A percentile compares a stretch with the other conserved stretches of the same genome.
Conservation (phyloP, 2,113 vertebrate species). For the Asarcornis scutulata region DNA sequence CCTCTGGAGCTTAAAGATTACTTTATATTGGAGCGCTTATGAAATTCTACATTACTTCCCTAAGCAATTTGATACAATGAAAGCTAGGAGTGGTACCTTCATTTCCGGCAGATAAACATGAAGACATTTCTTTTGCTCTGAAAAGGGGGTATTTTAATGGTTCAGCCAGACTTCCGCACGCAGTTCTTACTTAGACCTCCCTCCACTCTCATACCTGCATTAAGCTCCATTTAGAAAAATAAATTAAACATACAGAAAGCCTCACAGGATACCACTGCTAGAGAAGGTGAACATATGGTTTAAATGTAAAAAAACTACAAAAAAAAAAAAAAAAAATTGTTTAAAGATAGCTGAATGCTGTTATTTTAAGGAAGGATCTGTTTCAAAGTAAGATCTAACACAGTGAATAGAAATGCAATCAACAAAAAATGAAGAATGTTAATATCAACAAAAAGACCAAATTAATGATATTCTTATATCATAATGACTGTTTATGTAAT, state of each 20-base stretch:
- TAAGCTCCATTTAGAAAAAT: not conserved
- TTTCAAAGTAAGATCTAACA: not conserved
- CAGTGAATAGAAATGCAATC: fast-evolving
- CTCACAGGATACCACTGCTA: not conserved
- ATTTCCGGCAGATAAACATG: not conserved
- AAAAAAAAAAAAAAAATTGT: not conserved
- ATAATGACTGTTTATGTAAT: not conserved
- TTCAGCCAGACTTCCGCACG: not conserved
- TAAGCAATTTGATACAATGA: not conserved
- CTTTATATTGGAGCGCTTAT: not conserved
- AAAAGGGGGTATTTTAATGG: not conserved
- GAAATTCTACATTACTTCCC: not conserved
- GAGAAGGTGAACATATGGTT: not conserved
- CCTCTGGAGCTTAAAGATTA: not conserved
- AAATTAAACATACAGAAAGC: not conserved
- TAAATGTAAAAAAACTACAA: not conserved
- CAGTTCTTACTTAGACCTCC: not conserved
- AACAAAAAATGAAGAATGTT: not conserved
- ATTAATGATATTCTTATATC: not conserved
- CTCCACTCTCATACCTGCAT: not conserved
- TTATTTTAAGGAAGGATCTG: not conserved
- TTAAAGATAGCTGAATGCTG: not conserved
- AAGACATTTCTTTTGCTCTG: not conserved
- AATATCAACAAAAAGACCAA: not conserved
- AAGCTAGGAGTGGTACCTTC: not conserved